phyloP scores from a whole-genome alignment of 1,140 invertebrate genomes.

The Lepidotrigona ventralis region DNA sequence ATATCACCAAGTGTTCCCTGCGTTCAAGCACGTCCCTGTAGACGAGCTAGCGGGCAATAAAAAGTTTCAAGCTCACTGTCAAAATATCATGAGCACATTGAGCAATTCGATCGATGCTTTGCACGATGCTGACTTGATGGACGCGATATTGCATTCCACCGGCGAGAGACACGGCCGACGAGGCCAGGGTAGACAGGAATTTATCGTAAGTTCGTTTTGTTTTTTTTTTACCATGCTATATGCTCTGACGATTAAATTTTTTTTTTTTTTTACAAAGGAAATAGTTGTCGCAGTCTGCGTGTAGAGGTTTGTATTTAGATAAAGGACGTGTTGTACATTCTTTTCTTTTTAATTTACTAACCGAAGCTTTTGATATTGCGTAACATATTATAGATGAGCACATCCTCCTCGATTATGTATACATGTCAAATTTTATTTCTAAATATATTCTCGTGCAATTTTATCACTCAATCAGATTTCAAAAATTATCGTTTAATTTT shows the following conservation, averaged over 20 bases:
- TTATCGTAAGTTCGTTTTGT: slow-evolving; percentile 45
- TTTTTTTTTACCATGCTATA: not conserved
- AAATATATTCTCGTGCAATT: not conserved
- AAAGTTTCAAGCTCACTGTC: slow-evolving; percentile 85
- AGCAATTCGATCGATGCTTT: slow-evolving; percentile 83
- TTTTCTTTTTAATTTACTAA: not conserved
- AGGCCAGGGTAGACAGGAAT: slow-evolving; percentile 70
- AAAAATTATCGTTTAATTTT: not conserved
- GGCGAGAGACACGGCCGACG: slow-evolving; percentile 83
- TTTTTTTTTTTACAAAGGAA: too few relatives aligned
- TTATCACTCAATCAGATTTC: not conserved
- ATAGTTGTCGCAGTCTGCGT: not conserved
- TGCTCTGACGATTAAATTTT: not conserved
- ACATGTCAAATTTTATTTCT: not conserved
- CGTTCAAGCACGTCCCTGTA: slow-evolving; percentile 81
- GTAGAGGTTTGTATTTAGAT: not conserved
- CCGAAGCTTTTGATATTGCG: not conserved
- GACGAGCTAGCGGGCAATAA: slow-evolving; percentile 81
- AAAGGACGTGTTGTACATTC: not conserved
- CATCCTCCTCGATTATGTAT: not conserved
- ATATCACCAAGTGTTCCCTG: slow-evolving; percentile 82
- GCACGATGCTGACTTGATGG: slow-evolving; percentile 82
- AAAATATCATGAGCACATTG: slow-evolving; percentile 84
- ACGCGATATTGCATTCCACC: slow-evolving; percentile 82
- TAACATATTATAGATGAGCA: not conserved